Evolutionary conservation across 2,888 invertebrate species (phyloP), one percentile per base, ranked within the genome.

Genomic region (Latrodectus hesperus): DNA sequence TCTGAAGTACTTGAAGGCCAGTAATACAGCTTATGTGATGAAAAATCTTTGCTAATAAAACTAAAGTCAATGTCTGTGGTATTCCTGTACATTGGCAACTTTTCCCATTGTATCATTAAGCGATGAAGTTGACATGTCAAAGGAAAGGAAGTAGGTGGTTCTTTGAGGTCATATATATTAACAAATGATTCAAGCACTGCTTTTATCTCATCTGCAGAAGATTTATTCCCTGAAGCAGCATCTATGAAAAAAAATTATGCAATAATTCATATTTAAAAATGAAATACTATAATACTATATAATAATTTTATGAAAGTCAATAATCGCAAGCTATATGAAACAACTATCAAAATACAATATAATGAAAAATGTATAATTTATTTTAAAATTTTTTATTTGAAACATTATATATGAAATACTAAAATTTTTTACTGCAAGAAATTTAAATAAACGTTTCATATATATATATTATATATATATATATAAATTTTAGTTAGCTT

Each of bases 31-130:
- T 70, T 70, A 53, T 53, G 51, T 0, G 75, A 76, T 26, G 85
- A 86, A 71, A 80, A 86, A 38, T 80, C 71, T 71, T 80, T 71
- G 12, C 17, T 53, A n/a, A 86, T 53, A 53, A 86, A n/a, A 53
- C 71, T 53, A 12, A 86, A 80, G 26, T 76, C 76, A 11, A 74
- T 76, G 51, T 80, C 38, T 71, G 52, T 9, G 26, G 75, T 86
- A 65, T 80, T 80, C 71, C 71, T 86, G 17, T 68, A 86, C 26
- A 71, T 70, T 17, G 55, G 51, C 75, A 79, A 76, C 11, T 53
- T 80, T 60, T 52, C 67, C 80, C 85, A 80, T 17, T 80, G 55
- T 38, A 22, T 17, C 52, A 80, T 75, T 26, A 86, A 80, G 16
- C 17, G 9, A 9, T 60, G 22, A 65, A 76, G 51, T 65, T 79